These are phyloP conservation scores for Strix uralensis DNA, from an alignment of 2,113 vertebrate genomes.

Conservation along the genomic window DNA sequence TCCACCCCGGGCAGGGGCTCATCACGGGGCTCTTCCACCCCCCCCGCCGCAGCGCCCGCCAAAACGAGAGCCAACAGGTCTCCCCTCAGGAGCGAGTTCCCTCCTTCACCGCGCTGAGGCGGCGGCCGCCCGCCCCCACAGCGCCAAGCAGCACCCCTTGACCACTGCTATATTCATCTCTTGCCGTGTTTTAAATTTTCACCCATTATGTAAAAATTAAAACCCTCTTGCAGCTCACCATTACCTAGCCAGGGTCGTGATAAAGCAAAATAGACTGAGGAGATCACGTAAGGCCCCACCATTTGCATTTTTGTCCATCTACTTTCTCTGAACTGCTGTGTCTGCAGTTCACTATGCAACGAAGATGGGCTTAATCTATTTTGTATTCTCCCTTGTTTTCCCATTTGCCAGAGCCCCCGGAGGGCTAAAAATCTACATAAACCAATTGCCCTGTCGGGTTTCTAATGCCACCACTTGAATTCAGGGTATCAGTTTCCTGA, in stretches of 20 bases:
- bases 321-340: not conserved
- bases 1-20: not conserved
- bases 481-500: not conserved
- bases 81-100: not conserved
- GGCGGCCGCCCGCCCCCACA: no score
- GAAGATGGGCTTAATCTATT: not conserved
- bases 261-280: not conserved
- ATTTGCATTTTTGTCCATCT: not conserved
- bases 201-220: not conserved
- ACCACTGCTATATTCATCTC: fast-evolving
- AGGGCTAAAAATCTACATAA: not conserved
- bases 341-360: not conserved
- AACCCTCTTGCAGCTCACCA: not conserved
- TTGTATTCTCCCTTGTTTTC: not conserved
- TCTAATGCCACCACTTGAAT: not conserved
- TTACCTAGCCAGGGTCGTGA: not conserved
- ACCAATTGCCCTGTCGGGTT: not conserved
- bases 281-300: fast-evolving
- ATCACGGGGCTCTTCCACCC: no score
- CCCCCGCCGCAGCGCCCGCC: not conserved
- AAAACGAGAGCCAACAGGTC: not conserved
- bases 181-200: not conserved
- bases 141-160: not conserved
- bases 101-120: not conserved
- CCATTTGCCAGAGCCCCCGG: not conserved